phyloP scores from a whole-genome alignment of 2,797 vertebrate genomes.

The Tinamus major region DNA sequence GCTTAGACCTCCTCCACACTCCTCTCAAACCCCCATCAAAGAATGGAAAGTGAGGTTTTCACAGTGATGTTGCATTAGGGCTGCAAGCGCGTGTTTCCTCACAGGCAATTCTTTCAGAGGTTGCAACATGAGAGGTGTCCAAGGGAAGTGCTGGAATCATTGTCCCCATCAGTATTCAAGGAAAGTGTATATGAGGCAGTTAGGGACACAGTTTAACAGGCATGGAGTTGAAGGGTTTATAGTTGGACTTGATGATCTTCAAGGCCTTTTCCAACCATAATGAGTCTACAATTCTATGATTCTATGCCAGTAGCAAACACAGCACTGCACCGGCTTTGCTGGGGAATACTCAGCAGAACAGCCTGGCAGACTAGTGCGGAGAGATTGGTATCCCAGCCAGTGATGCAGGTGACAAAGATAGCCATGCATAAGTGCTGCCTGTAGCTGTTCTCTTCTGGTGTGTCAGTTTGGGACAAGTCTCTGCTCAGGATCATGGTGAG shows the following conservation, averaged over 20 bases:
- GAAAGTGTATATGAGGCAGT: too few relatives aligned
- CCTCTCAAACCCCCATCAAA: not conserved
- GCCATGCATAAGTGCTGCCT: not conserved
- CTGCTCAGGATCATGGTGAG: not conserved
- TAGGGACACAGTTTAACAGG: too few relatives aligned
- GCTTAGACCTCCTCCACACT: not conserved
- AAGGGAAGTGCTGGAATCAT: too few relatives aligned
- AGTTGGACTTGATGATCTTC: too few relatives aligned
- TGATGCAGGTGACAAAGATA: not conserved
- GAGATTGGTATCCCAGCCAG: not conserved
- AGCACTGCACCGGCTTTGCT: accelerated
- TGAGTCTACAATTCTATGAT: too few relatives aligned
- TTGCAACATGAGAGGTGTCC: not conserved
- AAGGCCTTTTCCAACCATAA: too few relatives aligned
- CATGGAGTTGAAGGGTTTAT: too few relatives aligned
- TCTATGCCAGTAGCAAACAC: not conserved
- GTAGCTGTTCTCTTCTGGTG: not conserved
- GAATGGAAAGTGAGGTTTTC: not conserved
- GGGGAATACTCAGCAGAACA: not conserved
- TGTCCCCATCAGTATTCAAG: too few relatives aligned
- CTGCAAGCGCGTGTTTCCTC: not conserved
- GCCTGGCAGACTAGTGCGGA: not conserved
- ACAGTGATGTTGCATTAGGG: accelerated
- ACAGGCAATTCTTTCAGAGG: not conserved
- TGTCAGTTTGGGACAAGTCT: accelerated